A percentile compares a stretch with the other conserved stretches of the same genome.
Evolutionary conservation across 2,888 invertebrate genomes (phyloP).

Genomic region (Hemistola chrysoprasaria): DNA sequence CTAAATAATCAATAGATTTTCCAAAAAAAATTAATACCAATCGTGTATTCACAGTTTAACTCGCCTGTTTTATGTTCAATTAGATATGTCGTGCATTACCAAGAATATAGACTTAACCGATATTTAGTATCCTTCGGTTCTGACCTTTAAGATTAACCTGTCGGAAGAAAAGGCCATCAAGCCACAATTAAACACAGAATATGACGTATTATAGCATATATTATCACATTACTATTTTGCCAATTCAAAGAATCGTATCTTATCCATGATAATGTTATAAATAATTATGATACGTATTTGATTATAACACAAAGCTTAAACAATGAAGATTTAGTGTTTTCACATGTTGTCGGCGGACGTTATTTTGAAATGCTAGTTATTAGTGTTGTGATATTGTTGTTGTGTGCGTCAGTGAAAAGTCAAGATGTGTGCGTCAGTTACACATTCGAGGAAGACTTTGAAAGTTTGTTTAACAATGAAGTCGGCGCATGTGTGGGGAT

Average conservation of each 20-base stretch:
- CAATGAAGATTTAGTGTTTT: slow-evolving; percentile 34
- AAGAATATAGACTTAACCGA: background rate
- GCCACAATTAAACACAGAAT: background rate
- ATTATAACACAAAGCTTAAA: slow-evolving; percentile 35
- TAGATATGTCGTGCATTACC: no score
- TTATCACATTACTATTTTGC: slow-evolving; percentile 22
- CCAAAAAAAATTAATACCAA: no score
- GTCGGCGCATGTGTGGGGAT: slow-evolving; percentile 29
- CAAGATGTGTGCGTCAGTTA: slow-evolving; percentile 44
- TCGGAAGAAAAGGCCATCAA: slow-evolving; percentile 3
- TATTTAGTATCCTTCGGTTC: background rate
- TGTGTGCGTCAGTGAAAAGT: slow-evolving; percentile 15
- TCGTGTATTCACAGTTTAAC: no score
- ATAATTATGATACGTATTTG: slow-evolving; percentile 36
- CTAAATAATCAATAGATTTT: no score
- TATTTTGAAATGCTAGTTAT: slow-evolving; percentile 28
- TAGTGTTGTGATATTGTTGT: slow-evolving; percentile 21
- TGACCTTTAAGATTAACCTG: slow-evolving; percentile 2
- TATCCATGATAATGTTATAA: slow-evolving; percentile 37
- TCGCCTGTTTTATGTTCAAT: no score
- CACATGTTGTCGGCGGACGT: slow-evolving; percentile 30
- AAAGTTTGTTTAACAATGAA: slow-evolving; percentile 36
- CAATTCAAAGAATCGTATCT: slow-evolving; percentile 39
- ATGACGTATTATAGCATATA: slow-evolving; percentile 12
- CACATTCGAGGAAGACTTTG: slow-evolving; percentile 44